Base-by-base conservation (phyloP, 2,113 vertebrate species). In the Hucho hucho region DNA sequence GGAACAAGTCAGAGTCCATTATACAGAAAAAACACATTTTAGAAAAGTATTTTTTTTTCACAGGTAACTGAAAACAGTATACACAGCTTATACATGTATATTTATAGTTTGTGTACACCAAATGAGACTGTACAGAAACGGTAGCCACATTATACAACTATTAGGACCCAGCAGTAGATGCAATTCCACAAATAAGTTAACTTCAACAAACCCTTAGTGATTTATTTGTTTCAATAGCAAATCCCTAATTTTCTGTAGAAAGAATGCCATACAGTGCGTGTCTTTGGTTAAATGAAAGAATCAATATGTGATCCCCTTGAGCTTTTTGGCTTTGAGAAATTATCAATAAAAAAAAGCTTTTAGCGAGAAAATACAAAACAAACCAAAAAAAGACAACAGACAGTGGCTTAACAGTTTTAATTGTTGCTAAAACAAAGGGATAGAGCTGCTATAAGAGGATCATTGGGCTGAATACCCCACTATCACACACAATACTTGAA, bases 381-480 rank as follows among this genome's bases (percentile, higher is more conserved):
- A 72, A 65, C 56, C 64, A 79, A 49, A 18, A 69, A 81, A 74
- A 84, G 2, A 84, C 70, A 81, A 78, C 81, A 80, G 76, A 75
- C 22, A 12, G 18, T 72, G 81, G 86, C 81, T 88, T 88, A 85
- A 88, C 76, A 70, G 79, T 89, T 90, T 87, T 88, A 90, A 87
- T 88, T 91, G 87, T 91, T 86, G 84, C 83, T 81, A 79, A 85
- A 86, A 89, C 83, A 90, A 87, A 86, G 74, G 78, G 74, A 88
- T 64, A 46, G 78, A 84, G 83, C 73, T 76, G 32, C 53, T 74
- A n/a, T 84, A 81, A 87, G 88, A 89, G 86, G 87, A 91, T 88
- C 83, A 88, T 7, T 22, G 58, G 77, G 28, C 77, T 82, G 84
- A 82, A 85, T 77, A 84, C 76, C 78, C 83, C 68, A 74, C 83